These are phyloP conservation scores for Lamprotornis superbus DNA, from an alignment of 2,113 vertebrate genomes.

Conservation along the genomic window DNA sequence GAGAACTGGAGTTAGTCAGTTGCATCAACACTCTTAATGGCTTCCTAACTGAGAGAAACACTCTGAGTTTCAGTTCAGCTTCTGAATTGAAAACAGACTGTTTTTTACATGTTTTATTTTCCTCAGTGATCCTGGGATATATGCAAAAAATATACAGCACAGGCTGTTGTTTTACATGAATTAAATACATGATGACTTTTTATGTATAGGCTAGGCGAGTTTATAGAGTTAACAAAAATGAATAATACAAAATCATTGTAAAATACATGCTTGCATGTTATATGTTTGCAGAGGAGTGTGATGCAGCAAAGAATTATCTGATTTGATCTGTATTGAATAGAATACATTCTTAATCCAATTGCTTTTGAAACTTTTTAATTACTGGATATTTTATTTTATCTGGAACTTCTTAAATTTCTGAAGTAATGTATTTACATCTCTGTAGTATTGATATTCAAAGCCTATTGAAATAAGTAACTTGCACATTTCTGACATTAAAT, in stretches of 20 bases:
- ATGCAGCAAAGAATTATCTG: not conserved
- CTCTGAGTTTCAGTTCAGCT: not conserved
- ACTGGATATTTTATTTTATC: not conserved
- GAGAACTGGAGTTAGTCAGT: not conserved
- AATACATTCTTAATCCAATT: not conserved
- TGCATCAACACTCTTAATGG: not conserved
- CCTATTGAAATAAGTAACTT: not conserved
- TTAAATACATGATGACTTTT: not conserved
- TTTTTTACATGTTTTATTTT: not conserved
- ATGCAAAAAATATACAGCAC: not conserved
- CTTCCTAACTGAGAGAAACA: not conserved
- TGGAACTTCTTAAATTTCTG: not conserved
- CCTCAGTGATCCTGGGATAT: not conserved
- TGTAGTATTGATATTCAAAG: not conserved
- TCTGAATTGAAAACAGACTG: not conserved
- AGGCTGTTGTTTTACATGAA: not conserved
- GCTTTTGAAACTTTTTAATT: not conserved
- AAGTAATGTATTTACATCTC: not conserved
- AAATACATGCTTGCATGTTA: not conserved
- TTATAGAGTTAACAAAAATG: not conserved
- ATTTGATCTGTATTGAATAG: not conserved
- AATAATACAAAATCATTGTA: not conserved
- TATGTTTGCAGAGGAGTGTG: not conserved
- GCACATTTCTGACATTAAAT: not conserved
- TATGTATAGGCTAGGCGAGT: not conserved